A percentile compares a stretch with the other conserved stretches of the same genome.
These are phyloP conservation scores for Chelonus formosanus DNA, from an alignment of 2,888 invertebrate genomes.

Conservation along the genomic window DNA sequence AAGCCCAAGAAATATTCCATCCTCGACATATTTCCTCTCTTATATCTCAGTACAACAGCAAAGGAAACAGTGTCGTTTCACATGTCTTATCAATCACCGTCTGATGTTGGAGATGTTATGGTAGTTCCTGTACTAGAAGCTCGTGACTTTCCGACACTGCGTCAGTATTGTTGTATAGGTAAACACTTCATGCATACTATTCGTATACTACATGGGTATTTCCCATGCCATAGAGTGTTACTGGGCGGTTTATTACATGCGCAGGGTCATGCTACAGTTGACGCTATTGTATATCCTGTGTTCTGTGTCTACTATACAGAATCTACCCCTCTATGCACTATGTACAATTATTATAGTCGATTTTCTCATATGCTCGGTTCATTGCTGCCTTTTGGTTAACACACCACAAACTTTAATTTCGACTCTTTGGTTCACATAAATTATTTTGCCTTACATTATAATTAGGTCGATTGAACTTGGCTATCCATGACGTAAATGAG, in stretches of 20 bases:
- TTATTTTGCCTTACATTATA: too few relatives aligned
- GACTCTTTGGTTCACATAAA: background rate
- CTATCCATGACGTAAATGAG: too few relatives aligned
- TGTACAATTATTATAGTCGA: constrained; percentile 17
- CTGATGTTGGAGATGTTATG: background rate
- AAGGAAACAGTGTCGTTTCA: background rate
- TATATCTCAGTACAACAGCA: too few relatives aligned
- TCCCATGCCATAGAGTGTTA: constrained; percentile 1
- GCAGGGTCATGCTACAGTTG: constrained; percentile 27
- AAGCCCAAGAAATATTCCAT: too few relatives aligned
- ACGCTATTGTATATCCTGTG: background rate
- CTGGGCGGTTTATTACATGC: constrained; percentile 18
- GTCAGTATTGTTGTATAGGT: background rate
- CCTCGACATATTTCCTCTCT: background rate
- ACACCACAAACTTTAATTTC: background rate
- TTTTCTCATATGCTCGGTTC: constrained; percentile 6
- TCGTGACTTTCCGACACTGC: background rate
- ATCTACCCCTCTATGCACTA: constrained; percentile 4
- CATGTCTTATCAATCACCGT: constrained; percentile 5
- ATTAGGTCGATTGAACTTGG: too few relatives aligned
- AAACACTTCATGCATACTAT: background rate
- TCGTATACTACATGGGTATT: too few relatives aligned
- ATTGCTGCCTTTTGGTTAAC: constrained; percentile 16
- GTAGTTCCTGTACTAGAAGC: background rate
- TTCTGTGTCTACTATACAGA: background rate